Conservation (phyloP, 2,113 vertebrate species). For the Peromyscus polionotus region DNA sequence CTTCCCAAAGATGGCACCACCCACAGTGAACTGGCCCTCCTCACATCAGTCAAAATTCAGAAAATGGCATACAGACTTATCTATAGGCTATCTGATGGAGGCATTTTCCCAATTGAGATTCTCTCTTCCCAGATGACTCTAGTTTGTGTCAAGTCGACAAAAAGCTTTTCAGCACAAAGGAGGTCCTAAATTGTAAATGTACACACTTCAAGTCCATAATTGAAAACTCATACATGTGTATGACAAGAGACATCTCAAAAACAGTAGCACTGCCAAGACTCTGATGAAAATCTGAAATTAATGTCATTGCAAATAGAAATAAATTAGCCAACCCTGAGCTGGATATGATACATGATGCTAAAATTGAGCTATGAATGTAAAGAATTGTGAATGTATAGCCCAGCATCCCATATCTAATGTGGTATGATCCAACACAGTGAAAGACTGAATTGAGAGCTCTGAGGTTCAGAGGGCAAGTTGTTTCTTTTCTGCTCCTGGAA, state of each 20-base stretch:
- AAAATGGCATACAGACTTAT: neutral
- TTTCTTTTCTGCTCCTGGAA: slow-evolving; percentile 16
- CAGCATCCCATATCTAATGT: neutral
- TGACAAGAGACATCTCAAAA: neutral
- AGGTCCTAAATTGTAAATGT: neutral
- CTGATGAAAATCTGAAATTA: neutral
- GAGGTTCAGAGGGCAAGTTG: neutral
- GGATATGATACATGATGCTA: neutral
- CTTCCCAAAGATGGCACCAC: neutral
- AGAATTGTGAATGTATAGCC: neutral
- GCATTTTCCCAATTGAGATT: neutral
- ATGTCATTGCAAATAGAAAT: neutral
- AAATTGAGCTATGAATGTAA: neutral
- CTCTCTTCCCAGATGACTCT: neutral
- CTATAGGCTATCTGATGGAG: neutral
- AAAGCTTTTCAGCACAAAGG: neutral
- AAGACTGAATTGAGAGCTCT: neutral
- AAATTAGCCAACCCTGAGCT: neutral
- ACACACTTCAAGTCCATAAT: neutral
- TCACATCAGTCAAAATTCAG: neutral
- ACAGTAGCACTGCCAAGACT: neutral
- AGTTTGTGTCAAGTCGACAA: neutral
- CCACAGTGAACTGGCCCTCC: neutral
- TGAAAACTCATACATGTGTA: slow-evolving; percentile 14
- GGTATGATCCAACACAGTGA: neutral